These are phyloP conservation scores for Psittacula cyanocephala DNA, from an alignment of 2,113 vertebrate genomes.

Conservation along the genomic window DNA sequence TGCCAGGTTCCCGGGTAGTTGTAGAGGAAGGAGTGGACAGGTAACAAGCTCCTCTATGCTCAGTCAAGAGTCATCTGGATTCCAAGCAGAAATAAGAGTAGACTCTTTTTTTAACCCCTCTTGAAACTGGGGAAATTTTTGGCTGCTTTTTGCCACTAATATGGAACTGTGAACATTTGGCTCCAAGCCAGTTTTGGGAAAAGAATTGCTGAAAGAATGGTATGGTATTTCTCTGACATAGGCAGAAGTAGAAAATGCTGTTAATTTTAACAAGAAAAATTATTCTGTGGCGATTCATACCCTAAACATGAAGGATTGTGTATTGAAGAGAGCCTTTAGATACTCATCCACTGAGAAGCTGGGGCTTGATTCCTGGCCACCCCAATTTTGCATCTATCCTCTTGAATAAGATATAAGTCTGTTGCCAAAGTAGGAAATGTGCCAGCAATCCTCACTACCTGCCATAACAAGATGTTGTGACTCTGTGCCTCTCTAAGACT, in stretches of 20 bases:
- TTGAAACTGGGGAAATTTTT: background rate
- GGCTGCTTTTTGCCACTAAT: background rate
- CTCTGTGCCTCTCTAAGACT: background rate
- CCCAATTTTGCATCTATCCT: background rate
- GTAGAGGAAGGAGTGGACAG: background rate
- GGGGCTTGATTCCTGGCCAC: background rate
- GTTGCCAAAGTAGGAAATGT: background rate
- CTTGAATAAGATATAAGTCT: background rate
- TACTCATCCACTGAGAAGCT: background rate
- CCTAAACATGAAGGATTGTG: background rate
- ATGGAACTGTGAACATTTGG: background rate
- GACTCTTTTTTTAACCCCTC: fast-evolving
- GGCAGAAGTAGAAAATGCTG: background rate
- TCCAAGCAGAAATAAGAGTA: background rate
- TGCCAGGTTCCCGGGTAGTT: background rate
- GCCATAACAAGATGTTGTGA: background rate
- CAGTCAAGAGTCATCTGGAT: background rate
- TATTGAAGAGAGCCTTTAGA: background rate
- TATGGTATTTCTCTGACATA: background rate
- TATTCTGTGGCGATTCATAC: background rate
- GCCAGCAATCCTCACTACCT: background rate
- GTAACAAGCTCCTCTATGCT: background rate
- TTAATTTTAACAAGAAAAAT: background rate
- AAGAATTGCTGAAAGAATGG: background rate
- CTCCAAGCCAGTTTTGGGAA: background rate